These are phyloP conservation scores for Rissa tridactyla DNA, from an alignment of 2,113 vertebrate genomes.

Conservation along the genomic window DNA sequence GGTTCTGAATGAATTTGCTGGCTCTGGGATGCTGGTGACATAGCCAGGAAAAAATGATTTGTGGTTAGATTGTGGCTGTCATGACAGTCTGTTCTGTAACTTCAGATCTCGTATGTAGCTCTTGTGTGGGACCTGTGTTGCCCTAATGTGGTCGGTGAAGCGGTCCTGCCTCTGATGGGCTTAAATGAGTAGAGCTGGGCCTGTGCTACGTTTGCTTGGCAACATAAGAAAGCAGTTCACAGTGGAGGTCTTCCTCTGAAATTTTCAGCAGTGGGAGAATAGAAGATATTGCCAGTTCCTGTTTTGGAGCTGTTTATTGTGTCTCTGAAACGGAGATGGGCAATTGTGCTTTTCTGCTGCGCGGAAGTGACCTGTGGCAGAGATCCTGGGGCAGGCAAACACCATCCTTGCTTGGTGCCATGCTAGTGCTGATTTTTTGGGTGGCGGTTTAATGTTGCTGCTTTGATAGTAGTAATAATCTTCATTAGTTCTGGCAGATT, in stretches of 20 bases:
- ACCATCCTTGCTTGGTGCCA: accelerated
- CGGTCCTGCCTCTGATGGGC: neutral
- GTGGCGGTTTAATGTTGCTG: neutral
- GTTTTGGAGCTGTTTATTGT: neutral
- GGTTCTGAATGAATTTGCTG: neutral
- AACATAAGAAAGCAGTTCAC: accelerated
- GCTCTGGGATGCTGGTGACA: neutral
- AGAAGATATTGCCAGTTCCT: neutral
- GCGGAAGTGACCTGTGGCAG: neutral
- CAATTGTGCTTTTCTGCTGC: neutral
- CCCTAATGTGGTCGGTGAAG: neutral
- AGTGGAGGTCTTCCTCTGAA: neutral
- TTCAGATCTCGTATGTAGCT: neutral
- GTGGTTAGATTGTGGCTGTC: neutral
- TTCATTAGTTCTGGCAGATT: neutral
- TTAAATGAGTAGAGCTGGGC: neutral
- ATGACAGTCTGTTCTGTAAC: neutral
- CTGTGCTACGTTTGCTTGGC: neutral
- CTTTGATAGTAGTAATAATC: neutral
- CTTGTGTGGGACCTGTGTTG: neutral
- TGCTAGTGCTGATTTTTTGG: neutral
- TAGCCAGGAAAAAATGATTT: neutral
- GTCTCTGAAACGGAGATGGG: neutral
- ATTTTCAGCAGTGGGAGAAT: neutral
- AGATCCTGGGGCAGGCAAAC: neutral